These are phyloP conservation scores for Suillia variegata DNA, from an alignment of 2,888 invertebrate genomes.

Conservation along the genomic window DNA sequence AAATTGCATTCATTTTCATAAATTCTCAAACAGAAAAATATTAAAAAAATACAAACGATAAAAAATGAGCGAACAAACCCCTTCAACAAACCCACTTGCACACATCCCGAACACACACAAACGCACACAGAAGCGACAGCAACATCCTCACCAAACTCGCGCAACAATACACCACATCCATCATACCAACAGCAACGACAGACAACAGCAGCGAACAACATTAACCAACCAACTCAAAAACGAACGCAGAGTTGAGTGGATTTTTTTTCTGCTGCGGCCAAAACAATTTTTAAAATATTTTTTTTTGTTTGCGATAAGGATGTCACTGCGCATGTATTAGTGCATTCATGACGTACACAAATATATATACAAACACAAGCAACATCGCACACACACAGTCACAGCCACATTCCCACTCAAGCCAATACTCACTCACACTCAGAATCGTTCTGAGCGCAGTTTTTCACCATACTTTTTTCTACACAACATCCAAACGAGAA, in stretches of 20 bases:
- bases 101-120: neutral
- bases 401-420: too few species aligned
- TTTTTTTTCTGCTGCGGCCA: neutral
- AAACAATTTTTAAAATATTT: too few species aligned
- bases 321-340: conserved; percentile 1
- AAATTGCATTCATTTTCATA: neutral
- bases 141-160: neutral
- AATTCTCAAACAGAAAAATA: neutral
- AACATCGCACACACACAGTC: conserved; percentile 9
- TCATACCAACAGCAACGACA: neutral
- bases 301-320: conserved; percentile 10
- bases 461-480: neutral
- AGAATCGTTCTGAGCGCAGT: conserved; percentile 2
- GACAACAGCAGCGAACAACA: neutral
- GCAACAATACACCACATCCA: neutral
- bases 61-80: neutral
- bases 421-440: too few species aligned
- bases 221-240: neutral
- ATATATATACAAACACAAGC: conserved; percentile 19
- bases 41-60: neutral
- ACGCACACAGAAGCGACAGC: neutral
- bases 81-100: neutral
- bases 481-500: neutral
- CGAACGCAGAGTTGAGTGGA: neutral
- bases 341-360: neutral